Base-by-base conservation (phyloP, 2,797 vertebrate species). In the Eulemur mongoz region DNA sequence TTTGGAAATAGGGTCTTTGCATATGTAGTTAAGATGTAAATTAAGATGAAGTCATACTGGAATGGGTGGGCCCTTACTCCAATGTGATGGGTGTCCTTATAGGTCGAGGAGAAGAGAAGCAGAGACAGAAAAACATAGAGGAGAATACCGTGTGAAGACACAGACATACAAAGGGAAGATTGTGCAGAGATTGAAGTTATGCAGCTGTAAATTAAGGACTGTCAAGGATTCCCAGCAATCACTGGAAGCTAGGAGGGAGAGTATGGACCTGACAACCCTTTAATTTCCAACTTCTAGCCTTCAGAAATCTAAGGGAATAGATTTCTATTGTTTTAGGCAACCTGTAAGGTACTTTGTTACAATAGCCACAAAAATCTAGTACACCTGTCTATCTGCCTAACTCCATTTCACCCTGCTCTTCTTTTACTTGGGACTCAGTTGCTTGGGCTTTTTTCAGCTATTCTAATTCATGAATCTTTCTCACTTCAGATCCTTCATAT, bases 251-350 rank as follows among this genome's bases (percentile, higher is more conserved):
- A 32, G 9, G 7, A 20, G 6, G 57, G 18, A 79, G 23, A 48
- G 1, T 12, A 18, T 18, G 12, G 0, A 5, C 48, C 32, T 32
- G 17, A 50, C 32, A 25, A 63, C 5, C n/a, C 1, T 0, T 25
- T 67, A 32, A 75, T 79, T 65, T 72, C 22, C 27, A 57, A 76
- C 18, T 76, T 83, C 14, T 15, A 23, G 11, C 25, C 8, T 73
- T 5, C 18, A 54, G 38, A 78, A 76, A 85, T 10, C 8, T 7
- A 5, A 84, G 35, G 88, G 18, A 82, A 86, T 0, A 63, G 0
- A 38, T 45, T 25, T 94, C 6, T 85, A 40, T 57, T 78, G 2
- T 59, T 50, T 40, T 73, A 65, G 76, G 38, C 2, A 35, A 91
- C 35, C 7, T 15, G 17, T 22, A 57, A 54, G 3, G n/a, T 23